Base-by-base conservation (phyloP, 2,113 vertebrate genomes). In the Oryzias celebensis region DNA sequence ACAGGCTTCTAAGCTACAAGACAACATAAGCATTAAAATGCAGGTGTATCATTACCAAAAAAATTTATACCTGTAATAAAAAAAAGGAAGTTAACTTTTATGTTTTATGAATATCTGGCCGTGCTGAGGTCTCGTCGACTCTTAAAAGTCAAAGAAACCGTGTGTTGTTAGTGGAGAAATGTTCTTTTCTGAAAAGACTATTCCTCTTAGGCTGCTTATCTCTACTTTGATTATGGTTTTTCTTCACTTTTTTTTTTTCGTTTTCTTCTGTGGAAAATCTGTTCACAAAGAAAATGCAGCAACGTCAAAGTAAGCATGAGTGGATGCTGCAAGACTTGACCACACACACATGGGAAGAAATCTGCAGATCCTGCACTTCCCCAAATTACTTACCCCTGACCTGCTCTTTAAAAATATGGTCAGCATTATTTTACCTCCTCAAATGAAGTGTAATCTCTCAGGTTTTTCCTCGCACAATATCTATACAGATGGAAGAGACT, bases 371-470 rank as follows among this genome's bases (percentile, higher is more conserved):
- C 55, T 76, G 85, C 86, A 88, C 68, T 87, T 89, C 65, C 81
- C 49, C 83, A 78, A 69, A 69, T 83, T 87, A 81, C 81, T 77
- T 85, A 82, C 80, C 83, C 83, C 85, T 89, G 85, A 89, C 84
- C 84, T 85, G 81, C 74, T 82, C 65, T 83, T 76, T 68, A 73
- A 88, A 86, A 75, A 79, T 80, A 75, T 18, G 74, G 87, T 89
- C 87, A 89, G 86, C 89, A 88, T 74, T 84, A 87, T 64, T 76
- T 64, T 71, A 75, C 46, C 23, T 28, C 58, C 63, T 75, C 71
- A 88, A 86, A 89, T 84, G 82, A 89, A 82, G 78, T 82, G 78
- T 87, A 82, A 85, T 89, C 84, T 71, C 80, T 73, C 73, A 64
- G 80, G 72, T 76, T 90, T 77, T 58, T 76, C 20, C 20, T 20